A percentile compares a stretch with the other conserved stretches of the same genome.
Conservation (phyloP, 1,140 invertebrate genomes). For the Dryas iulia region DNA sequence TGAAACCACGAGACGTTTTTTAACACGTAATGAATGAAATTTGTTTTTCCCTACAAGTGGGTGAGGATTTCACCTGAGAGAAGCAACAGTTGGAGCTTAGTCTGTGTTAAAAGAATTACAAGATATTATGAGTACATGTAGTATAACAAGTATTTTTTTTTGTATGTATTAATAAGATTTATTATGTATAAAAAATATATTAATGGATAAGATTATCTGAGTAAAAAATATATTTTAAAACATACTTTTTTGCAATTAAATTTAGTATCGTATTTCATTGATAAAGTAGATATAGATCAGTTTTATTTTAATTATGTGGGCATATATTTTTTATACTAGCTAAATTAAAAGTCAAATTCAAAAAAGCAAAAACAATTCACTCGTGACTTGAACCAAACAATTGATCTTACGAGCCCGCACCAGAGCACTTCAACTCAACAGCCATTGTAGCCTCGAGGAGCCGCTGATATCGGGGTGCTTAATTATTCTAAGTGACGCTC, state of each 20-base stretch:
- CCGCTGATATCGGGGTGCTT: slow-evolving; percentile 42
- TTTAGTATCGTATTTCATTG: too few relatives aligned
- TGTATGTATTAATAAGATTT: too few relatives aligned
- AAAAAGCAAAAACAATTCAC: not conserved
- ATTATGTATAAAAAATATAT: too few relatives aligned
- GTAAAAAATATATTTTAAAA: too few relatives aligned
- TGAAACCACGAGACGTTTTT: slow-evolving; percentile 11
- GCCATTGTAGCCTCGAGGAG: slow-evolving; percentile 50
- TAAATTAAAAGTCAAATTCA: not conserved
- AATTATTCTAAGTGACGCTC: slow-evolving; percentile 47
- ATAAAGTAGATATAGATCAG: too few relatives aligned
- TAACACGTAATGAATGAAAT: slow-evolving; percentile 51
- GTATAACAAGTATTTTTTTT: too few relatives aligned
- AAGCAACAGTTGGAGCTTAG: slow-evolving; percentile 54
- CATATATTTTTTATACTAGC: too few relatives aligned
- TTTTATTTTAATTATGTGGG: too few relatives aligned
- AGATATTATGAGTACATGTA: too few relatives aligned
- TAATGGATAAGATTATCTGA: too few relatives aligned
- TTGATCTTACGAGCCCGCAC: slow-evolving; percentile 32
- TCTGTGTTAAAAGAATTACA: slow-evolving; percentile 34
- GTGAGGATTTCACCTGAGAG: slow-evolving; percentile 51
- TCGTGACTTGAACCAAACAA: slow-evolving; percentile 10
- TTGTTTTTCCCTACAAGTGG: slow-evolving; percentile 62
- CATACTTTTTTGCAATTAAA: too few relatives aligned
- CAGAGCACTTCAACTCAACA: slow-evolving; percentile 52